A percentile compares a stretch with the other conserved stretches of the same genome.
phyloP scores from a whole-genome alignment of 2,888 invertebrate species.

The Phaedon cochleariae region DNA sequence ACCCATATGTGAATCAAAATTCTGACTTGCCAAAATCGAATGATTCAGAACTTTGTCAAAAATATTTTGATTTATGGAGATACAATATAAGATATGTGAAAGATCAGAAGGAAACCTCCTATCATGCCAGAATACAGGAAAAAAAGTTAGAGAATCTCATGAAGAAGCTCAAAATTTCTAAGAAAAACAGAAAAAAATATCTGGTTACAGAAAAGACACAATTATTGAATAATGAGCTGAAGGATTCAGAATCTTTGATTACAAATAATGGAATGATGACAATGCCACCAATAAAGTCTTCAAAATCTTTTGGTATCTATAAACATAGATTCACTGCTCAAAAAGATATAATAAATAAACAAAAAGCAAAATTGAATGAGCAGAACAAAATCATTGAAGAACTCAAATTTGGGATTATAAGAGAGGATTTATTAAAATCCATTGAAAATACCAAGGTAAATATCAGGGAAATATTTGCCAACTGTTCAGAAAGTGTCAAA shows the following conservation, averaged over 20 bases:
- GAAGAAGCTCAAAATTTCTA: conserved; percentile 44
- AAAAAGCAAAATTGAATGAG: conserved; percentile 74
- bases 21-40: not conserved
- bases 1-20: not conserved
- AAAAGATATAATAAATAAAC: conserved; percentile 76
- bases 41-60: conserved; percentile 17
- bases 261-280: not conserved
- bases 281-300: not conserved
- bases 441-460: conserved; percentile 67
- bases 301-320: conserved; percentile 32
- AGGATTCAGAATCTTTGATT: not conserved
- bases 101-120: conserved; percentile 26
- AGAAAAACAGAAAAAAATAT: conserved; percentile 27
- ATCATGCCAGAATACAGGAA: conserved; percentile 34
- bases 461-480: conserved; percentile 63
- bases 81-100: conserved; percentile 33
- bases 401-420: conserved; percentile 73
- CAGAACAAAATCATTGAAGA: conserved; percentile 79
- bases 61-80: conserved; percentile 48
- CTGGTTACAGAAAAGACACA: conserved; percentile 8
- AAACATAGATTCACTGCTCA: conserved; percentile 70
- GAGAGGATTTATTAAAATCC: conserved; percentile 71
- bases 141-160: conserved; percentile 53
- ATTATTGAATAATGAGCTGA: not conserved
- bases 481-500: conserved; percentile 58